Percentiles rank a stretch among this genome's conserved stretches.
These are phyloP conservation scores for Myotis myotis DNA, from an alignment of 2,797 vertebrate species.

Conservation along the genomic window DNA sequence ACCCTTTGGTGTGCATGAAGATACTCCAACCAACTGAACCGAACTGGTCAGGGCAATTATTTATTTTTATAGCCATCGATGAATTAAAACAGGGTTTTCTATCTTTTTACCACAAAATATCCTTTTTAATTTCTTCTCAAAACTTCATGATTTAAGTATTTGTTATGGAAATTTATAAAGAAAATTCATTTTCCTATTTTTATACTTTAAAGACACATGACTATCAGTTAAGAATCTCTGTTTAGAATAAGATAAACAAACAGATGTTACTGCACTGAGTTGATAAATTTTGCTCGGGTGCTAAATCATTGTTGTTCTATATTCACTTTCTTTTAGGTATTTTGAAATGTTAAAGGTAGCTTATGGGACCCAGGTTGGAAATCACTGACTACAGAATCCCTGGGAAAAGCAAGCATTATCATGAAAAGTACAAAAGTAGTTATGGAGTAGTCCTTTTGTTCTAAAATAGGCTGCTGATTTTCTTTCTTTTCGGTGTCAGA, in stretches of 20 bases:
- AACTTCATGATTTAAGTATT: background rate
- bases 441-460: background rate
- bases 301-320: background rate
- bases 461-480: background rate
- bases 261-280: background rate
- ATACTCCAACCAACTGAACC: background rate
- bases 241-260: constrained; percentile 44
- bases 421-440: background rate
- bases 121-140: background rate
- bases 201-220: background rate
- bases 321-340: constrained; percentile 9
- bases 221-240: background rate
- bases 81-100: background rate
- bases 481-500: background rate
- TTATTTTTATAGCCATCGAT: constrained; percentile 15
- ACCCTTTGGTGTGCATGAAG: background rate
- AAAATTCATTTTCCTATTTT: background rate
- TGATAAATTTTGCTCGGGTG: constrained; percentile 10
- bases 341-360: constrained; percentile 6
- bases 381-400: background rate
- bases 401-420: background rate
- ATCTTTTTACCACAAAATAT: background rate
- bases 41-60: background rate
- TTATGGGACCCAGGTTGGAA: background rate
- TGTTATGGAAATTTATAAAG: background rate